Percentiles rank a stretch among this genome's conserved stretches.
Conservation (phyloP, 37 sponge, comb jelly and placozoan genomes). For the Hexactinellida sp. region DNA sequence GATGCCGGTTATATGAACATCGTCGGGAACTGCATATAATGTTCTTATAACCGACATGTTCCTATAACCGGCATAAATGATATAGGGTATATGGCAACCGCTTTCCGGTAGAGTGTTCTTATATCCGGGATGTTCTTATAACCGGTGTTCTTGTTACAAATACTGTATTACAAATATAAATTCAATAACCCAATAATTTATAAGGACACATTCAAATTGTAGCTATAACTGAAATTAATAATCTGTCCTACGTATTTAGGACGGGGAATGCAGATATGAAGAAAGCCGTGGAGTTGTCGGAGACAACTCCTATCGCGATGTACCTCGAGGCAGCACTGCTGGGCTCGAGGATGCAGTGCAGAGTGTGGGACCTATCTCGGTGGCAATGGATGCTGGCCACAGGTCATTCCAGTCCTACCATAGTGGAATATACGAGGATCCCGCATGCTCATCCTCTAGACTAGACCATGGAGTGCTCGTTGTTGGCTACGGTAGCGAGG, state of each 20-base stretch:
- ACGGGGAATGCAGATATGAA: conserved; percentile 16
- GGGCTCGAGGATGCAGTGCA: conserved; percentile 18
- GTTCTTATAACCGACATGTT: too few species aligned
- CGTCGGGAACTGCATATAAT: too few species aligned
- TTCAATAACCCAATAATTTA: too few species aligned
- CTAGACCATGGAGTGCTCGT: conserved; percentile 39
- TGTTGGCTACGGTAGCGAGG: conserved; percentile 19
- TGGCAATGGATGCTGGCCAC: conserved; percentile 29
- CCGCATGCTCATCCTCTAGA: conserved; percentile 7
- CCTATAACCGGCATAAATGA: too few species aligned
- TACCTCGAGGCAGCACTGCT: conserved; percentile 9
- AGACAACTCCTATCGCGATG: not conserved
- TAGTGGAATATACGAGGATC: conserved; percentile 28
- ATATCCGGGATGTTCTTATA: too few species aligned
- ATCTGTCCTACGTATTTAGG: not conserved
- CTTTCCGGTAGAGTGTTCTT: too few species aligned
- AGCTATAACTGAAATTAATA: too few species aligned
- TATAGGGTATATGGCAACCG: too few species aligned
- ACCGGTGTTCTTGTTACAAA: too few species aligned
- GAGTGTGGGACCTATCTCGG: conserved; percentile 23
- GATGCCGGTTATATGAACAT: too few species aligned
- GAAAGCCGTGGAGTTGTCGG: conserved; percentile 3
- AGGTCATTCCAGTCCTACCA: not conserved
- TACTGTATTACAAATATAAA: too few species aligned
- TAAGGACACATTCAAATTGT: too few species aligned